Evolutionary conservation across 1,140 invertebrate genomes (phyloP), one percentile per base, ranked within the genome.

Genomic region (Nebria ingens): DNA sequence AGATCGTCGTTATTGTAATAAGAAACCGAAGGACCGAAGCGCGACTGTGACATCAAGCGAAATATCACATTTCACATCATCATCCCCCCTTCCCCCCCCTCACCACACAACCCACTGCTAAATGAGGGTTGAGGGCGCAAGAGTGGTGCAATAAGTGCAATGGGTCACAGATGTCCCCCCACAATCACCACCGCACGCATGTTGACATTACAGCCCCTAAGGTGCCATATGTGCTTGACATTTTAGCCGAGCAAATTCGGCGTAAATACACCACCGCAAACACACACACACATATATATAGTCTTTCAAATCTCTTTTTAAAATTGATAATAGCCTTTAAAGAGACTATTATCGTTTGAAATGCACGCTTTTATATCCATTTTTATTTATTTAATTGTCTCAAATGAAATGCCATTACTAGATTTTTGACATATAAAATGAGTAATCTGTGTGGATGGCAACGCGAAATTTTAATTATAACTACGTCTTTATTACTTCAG

Each of bases 201-300:
- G 17, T 45, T 45, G 40, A 45, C 40, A 45, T 45, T 45, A 45
- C 40, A 45, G 9, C 40, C 40, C 15, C 6, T 4, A 17, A 45
- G 40, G 40, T 45, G 15, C 40, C 40, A 45, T 45, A 17, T 45
- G 40, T 45, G 40, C 15, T 45, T 45, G 40, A 45, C 40, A 45
- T 45, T 45, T 45, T 12, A 9, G 9, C 40, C 17, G 40, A 45
- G 9, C 40, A 45, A 45, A 45, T 45, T 11, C n/a, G n/a, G n/a
- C n/a, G n/a, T n/a, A n/a, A n/a, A n/a, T 45, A 45, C 17, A 17
- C 15, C 15, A 45, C 40, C 40, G 15, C 40, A 17, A 17, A 45
- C n/a, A n/a, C n/a, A n/a, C n/a, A n/a, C n/a, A n/a, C n/a, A n/a
- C n/a, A n/a, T n/a, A n/a, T n/a, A n/a, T n/a, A n/a, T n/a, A n/a